A percentile compares a stretch with the other conserved stretches of the same genome.
Conservation (phyloP, 1,140 invertebrate genomes). For the Dryas iulia region DNA sequence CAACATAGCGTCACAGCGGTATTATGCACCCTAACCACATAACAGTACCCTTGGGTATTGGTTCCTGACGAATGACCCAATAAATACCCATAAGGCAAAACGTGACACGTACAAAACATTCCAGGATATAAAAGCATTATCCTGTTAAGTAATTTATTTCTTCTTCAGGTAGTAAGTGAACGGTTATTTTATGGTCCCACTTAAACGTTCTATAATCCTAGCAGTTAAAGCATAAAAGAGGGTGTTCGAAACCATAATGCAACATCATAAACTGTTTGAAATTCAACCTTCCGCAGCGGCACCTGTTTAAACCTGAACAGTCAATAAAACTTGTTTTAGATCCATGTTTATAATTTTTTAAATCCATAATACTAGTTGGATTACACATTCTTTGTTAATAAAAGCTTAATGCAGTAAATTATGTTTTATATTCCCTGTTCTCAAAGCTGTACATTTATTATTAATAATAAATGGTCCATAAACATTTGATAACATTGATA, state of each 20-base stretch:
- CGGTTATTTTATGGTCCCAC: slow-evolving; percentile 70
- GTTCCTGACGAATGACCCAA: slow-evolving; percentile 72
- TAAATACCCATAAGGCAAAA: slow-evolving; percentile 74
- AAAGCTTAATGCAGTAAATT: not conserved
- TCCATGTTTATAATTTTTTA: slow-evolving; percentile 19
- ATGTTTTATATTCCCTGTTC: not conserved
- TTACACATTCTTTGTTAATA: not conserved
- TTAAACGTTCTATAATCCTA: slow-evolving; percentile 72
- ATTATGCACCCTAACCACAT: slow-evolving; percentile 74
- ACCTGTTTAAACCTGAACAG: slow-evolving; percentile 40
- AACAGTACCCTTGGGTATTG: slow-evolving; percentile 67
- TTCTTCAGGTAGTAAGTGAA: slow-evolving; percentile 67
- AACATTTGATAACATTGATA: too few relatives aligned
- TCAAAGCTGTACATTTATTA: too few relatives aligned
- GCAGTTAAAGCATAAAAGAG: slow-evolving; percentile 67
- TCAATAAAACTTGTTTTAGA: slow-evolving; percentile 28
- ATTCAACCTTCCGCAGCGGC: slow-evolving; percentile 47
- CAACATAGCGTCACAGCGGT: slow-evolving; percentile 50
- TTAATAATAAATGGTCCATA: too few relatives aligned
- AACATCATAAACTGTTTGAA: slow-evolving; percentile 62
- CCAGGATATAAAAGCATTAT: slow-evolving; percentile 75
- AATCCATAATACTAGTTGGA: not conserved
- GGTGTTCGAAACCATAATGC: slow-evolving; percentile 59
- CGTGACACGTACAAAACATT: slow-evolving; percentile 74
- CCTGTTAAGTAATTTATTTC: slow-evolving; percentile 78